These are phyloP conservation scores for Bos indicus DNA, from an alignment of 2,113 vertebrate species.

Conservation along the genomic window DNA sequence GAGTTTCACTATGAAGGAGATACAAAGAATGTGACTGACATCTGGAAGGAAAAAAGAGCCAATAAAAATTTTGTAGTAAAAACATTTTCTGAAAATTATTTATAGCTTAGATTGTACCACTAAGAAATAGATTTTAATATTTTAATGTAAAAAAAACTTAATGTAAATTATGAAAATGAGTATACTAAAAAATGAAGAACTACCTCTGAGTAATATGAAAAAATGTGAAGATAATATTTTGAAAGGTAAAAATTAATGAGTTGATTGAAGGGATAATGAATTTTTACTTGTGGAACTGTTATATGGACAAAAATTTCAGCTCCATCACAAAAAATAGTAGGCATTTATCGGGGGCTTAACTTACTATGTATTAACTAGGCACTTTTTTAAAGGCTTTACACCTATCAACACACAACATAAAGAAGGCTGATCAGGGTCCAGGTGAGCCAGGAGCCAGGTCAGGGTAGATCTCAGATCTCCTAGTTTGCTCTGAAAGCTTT, in stretches of 20 bases:
- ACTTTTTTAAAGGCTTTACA: background rate
- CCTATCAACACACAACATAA: background rate
- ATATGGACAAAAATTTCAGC: background rate
- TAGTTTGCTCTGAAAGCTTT: background rate
- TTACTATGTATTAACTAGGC: background rate
- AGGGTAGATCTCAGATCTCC: background rate
- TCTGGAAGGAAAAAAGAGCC: background rate
- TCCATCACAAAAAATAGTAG: background rate
- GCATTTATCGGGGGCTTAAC: background rate
- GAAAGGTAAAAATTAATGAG: background rate
- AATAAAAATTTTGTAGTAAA: background rate
- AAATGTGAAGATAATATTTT: background rate
- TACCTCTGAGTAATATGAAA: background rate
- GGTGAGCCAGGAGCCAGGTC: background rate
- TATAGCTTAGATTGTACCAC: background rate
- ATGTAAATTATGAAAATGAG: background rate
- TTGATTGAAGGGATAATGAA: background rate
- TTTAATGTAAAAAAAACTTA: background rate
- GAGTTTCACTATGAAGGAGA: background rate
- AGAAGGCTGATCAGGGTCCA: background rate
- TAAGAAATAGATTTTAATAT: background rate
- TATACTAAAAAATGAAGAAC: background rate
- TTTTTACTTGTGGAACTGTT: background rate
- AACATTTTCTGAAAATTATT: constrained; percentile 6
- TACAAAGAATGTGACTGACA: background rate